Base-by-base conservation (phyloP, 2,113 vertebrate species). In the Indicator indicator region DNA sequence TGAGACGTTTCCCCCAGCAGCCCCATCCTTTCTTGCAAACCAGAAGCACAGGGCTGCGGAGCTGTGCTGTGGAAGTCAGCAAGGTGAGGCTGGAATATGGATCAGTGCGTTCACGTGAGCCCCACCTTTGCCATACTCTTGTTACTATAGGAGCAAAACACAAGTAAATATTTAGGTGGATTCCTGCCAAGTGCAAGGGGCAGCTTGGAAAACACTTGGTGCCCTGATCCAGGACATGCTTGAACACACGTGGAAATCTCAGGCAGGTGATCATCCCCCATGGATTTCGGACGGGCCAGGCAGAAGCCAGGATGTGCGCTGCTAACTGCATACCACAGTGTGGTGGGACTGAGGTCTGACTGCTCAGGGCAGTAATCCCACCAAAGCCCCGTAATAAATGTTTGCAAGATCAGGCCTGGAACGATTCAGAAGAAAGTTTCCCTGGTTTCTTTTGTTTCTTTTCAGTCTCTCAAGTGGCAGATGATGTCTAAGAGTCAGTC, bases 121-220 rank as follows among this genome's bases (percentile, higher is more conserved):
- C 62, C 33, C 8, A n/a, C 48, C 26, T 2, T 2, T 4, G 14
- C 71, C 28, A 50, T 85, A 63, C 80, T 67, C 86, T 30, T 73
- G 95, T 96, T 93, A 87, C 89, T 92, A 94, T 92, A 95, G 95
- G 74, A 96, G 91, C 95, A 87, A 96, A 94, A 92, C 32, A 38
- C 65, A 23, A 11, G 81, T 86, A 92, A 94, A 94, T 95, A 95
- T 93, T 96, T 81, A 55, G 68, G 74, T 70, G 84, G 86, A 75
- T 73, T 76, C 81, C 12, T 79, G 85, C 89, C 89, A 92, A 92
- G 71, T 16, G 74, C 81, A 65, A 85, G 71, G 91, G 89, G 77
- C 89, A 86, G 93, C 78, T 72, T 63, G 44, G 89, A 26, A 89
- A 92, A 82, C 52, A 9, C 7, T 9, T 2, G 2, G 28, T 60